These are phyloP conservation scores for Drosophila barbarae DNA, from an alignment of 2,888 invertebrate species.

Conservation along the genomic window DNA sequence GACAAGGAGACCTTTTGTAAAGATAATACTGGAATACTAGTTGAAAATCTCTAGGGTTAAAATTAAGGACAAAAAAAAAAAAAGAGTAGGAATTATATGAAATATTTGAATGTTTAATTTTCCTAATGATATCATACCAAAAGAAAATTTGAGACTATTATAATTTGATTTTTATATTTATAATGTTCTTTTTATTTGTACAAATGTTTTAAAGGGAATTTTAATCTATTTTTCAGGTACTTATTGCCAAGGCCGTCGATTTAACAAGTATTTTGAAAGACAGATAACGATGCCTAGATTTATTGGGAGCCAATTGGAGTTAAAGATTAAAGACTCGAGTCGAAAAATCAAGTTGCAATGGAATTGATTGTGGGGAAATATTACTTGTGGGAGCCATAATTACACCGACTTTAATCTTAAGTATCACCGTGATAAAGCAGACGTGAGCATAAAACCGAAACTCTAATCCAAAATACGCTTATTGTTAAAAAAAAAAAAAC, in stretches of 20 bases:
- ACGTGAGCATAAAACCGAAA: constrained; percentile 6
- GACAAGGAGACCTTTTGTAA: neutral
- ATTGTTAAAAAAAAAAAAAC: constrained; percentile 8
- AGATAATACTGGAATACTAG: neutral
- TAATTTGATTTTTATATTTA: neutral
- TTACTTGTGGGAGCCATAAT: neutral
- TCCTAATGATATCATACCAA: neutral
- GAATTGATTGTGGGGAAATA: too few relatives aligned
- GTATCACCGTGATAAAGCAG: constrained; percentile 20
- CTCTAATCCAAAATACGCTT: constrained; percentile 21
- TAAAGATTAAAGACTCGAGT: neutral
- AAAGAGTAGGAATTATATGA: neutral
- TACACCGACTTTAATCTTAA: neutral
- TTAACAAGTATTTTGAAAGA: neutral
- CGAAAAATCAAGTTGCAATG: neutral
- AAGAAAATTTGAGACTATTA: too few relatives aligned
- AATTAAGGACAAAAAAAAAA: neutral
- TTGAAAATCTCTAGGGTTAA: neutral
- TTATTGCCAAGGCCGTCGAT: constrained; percentile 4
- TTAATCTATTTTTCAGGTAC: neutral
- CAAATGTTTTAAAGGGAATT: neutral
- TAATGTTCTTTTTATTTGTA: neutral
- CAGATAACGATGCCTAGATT: constrained; percentile 17
- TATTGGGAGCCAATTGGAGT: constrained; percentile 11
- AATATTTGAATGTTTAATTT: neutral